Evolutionary conservation across 2,888 invertebrate species (phyloP).

Genomic region (Labia minor): DNA sequence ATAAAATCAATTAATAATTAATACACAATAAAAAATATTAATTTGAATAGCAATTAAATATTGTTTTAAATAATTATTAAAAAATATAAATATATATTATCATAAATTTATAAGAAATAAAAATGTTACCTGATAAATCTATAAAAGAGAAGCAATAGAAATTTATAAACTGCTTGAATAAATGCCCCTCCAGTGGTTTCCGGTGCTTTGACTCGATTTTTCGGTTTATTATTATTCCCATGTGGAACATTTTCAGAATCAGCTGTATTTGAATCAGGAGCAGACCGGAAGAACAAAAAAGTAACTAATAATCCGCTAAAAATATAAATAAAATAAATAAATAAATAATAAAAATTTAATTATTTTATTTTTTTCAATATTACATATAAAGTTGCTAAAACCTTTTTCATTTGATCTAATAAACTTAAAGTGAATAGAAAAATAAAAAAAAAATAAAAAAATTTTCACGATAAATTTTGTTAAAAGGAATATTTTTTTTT

Average conservation of each 20-base stretch:
- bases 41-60: not conserved
- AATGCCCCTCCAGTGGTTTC: conserved; percentile 39
- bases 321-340: conserved; percentile 28
- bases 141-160: conserved; percentile 63
- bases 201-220: not conserved
- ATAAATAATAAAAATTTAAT: too few species aligned
- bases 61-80: not conserved
- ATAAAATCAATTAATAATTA: too few species aligned
- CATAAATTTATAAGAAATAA: not conserved
- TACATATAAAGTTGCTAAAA: too few species aligned
- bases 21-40: not conserved
- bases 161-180: conserved; percentile 43
- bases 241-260: not conserved
- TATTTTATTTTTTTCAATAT: too few species aligned
- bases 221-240: not conserved
- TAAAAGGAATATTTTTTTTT: too few species aligned
- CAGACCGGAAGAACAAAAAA: conserved; percentile 55
- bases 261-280: conserved; percentile 32
- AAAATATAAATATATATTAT: not conserved
- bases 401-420: too few species aligned
- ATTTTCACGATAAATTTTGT: too few species aligned
- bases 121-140: conserved; percentile 57
- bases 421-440: too few species aligned
- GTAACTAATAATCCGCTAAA: conserved; percentile 61
- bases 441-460: too few species aligned